Evolutionary conservation across 2,797 vertebrate genomes (phyloP), one percentile per base, ranked within the genome.

Genomic region (Pachyuromys duprasi): DNA sequence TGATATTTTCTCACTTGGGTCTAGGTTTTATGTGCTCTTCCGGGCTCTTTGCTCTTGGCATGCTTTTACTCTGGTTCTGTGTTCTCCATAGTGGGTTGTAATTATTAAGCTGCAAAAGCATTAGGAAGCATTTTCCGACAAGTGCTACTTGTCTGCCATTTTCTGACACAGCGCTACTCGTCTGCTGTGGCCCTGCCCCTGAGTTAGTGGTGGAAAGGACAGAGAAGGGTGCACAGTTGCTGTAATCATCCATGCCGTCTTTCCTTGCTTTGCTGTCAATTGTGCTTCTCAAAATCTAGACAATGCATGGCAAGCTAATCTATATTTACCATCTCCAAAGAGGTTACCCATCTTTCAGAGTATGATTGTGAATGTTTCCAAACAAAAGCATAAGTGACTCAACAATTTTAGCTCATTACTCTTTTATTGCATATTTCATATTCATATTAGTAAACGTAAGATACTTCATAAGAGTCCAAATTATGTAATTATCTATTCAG

Each of bases 241-340:
- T 69, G 95, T 86, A 45, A 15, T 62, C 72, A 42, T 22, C 60
- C 28, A 62, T 91, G 78, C 45, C 17, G 80, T 31, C 90, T 18
- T 69, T 91, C 86, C 39, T 42, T 55, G 45, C 1, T 20, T 20
- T 91, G 62, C 45, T 49, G 42, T 36, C 17, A 88, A 2, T 24
- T 53, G 5, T 94, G 4, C 49, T 93, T 96, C 79, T 93, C n/a
- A 36, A 95, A 95, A 92, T 90, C 57, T 1, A 12, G 22, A 94
- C 1, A 1, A 42, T 96, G 91, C 36, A 74, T 86, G 36, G 90
- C 17, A 81, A 88, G 88, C 69, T 86, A 75, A 80, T 60, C 18
- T 92, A 3, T 57, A 93, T 80, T 96, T 87, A 89, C 62, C 89
- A 28, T 89, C 18, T 14, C 45, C 14, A 86, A 88, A 83, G 33